These are phyloP conservation scores for Mormyrus lacerda DNA, from an alignment of 2,113 vertebrate genomes.

Conservation along the genomic window DNA sequence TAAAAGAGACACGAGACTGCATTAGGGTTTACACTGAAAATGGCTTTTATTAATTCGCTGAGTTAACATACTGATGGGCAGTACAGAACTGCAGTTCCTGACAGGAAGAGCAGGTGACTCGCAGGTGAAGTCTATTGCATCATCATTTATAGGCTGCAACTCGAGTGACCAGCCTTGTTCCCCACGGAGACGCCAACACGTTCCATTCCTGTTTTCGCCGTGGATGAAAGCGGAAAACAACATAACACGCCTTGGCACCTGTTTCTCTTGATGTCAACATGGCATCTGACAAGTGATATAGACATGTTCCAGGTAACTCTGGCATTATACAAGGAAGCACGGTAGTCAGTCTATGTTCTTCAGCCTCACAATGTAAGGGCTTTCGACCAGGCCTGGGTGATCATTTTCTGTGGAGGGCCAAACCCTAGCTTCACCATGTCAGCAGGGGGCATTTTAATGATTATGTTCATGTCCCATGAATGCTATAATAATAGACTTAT, in stretches of 20 bases:
- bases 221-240: background rate
- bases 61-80: background rate
- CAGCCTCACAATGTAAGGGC: background rate
- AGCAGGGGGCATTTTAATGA: background rate
- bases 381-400: background rate
- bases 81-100: background rate
- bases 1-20: background rate
- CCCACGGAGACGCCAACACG: background rate
- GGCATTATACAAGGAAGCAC: background rate
- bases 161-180: slow-evolving; percentile 28
- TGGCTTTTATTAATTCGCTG: slow-evolving; percentile 24
- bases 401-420: background rate
- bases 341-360: background rate
- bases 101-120: slow-evolving; percentile 32
- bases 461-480: background rate
- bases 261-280: background rate
- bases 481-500: background rate
- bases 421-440: background rate
- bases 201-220: background rate
- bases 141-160: slow-evolving; percentile 7
- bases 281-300: background rate
- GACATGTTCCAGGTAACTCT: background rate
- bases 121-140: slow-evolving; percentile 21
- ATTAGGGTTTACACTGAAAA: slow-evolving; percentile 24
- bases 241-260: background rate